phyloP scores from a whole-genome alignment of 2,888 invertebrate species.

The Colletes collaris region DNA sequence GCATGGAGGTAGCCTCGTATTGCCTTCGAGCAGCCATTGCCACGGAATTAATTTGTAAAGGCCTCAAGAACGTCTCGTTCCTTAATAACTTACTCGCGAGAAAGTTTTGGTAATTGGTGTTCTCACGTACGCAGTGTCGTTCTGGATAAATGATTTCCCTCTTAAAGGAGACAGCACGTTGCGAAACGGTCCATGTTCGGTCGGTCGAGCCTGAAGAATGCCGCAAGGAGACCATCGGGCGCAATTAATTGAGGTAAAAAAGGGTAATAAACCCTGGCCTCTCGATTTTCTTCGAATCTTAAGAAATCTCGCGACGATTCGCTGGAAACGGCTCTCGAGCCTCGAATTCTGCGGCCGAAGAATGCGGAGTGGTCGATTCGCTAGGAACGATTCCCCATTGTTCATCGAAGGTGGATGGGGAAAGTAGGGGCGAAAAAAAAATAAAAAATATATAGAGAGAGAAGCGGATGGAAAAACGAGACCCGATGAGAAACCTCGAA shows the following conservation, averaged over 20 bases:
- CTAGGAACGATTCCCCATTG: conserved; percentile 2
- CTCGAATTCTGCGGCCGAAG: conserved; percentile 15
- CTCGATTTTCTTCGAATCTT: conserved; percentile 38
- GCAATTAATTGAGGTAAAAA: conserved; percentile 42
- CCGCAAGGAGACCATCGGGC: conserved; percentile 6
- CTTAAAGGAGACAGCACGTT: conserved; percentile 1
- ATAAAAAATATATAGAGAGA: neutral
- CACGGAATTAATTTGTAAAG: no score
- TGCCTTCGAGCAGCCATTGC: no score
- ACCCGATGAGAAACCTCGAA: conserved; percentile 41
- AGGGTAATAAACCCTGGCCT: conserved; percentile 3
- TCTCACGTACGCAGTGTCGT: neutral
- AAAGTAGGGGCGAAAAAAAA: neutral
- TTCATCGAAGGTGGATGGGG: conserved; percentile 2
- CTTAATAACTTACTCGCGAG: neutral
- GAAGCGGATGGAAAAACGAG: conserved; percentile 23
- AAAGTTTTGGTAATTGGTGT: neutral
- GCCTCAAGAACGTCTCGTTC: no score
- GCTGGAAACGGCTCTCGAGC: conserved; percentile 32
- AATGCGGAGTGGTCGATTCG: conserved; percentile 38
- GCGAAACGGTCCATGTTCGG: conserved; percentile 15
- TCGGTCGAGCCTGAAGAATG: conserved; percentile 22
- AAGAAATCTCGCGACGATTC: conserved; percentile 29
- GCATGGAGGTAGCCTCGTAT: no score
- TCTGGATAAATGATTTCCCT: neutral